These are phyloP conservation scores for Tragelaphus scriptus DNA, from an alignment of 2,113 vertebrate species.

Conservation along the genomic window DNA sequence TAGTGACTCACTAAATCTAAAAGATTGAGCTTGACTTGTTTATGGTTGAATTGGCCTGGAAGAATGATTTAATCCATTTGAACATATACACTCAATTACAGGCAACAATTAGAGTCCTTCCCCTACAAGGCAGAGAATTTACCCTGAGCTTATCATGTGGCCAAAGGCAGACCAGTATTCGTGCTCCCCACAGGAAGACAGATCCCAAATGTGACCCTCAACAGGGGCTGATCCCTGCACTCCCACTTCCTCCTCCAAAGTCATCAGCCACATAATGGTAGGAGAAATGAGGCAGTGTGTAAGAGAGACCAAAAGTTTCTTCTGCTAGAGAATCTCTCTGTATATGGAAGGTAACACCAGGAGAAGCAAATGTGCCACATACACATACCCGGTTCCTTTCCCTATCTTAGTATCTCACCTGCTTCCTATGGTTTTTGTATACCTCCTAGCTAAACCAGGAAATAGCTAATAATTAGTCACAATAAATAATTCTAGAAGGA, in stretches of 20 bases:
- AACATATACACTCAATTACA: neutral
- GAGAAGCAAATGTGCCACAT: neutral
- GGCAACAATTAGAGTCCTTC: neutral
- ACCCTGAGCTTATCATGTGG: neutral
- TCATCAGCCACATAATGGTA: neutral
- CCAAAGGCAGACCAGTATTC: neutral
- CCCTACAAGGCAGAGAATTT: neutral
- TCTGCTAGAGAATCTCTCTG: neutral
- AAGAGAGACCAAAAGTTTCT: neutral
- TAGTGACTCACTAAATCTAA: neutral
- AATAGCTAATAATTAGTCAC: neutral
- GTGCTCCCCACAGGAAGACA: neutral
- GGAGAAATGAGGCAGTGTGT: neutral
- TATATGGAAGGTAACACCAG: neutral
- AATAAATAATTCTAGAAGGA: neutral
- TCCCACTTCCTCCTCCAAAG: neutral
- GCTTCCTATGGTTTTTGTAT: neutral
- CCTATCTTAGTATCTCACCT: neutral
- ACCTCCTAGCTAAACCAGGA: neutral
- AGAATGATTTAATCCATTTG: neutral
- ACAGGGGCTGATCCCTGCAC: too few species aligned
- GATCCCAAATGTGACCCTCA: neutral
- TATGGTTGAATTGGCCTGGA: neutral
- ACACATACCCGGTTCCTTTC: neutral
- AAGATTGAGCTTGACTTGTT: neutral